Base-by-base conservation (phyloP, 2,797 vertebrate genomes). In the Chloroceryle inda region DNA sequence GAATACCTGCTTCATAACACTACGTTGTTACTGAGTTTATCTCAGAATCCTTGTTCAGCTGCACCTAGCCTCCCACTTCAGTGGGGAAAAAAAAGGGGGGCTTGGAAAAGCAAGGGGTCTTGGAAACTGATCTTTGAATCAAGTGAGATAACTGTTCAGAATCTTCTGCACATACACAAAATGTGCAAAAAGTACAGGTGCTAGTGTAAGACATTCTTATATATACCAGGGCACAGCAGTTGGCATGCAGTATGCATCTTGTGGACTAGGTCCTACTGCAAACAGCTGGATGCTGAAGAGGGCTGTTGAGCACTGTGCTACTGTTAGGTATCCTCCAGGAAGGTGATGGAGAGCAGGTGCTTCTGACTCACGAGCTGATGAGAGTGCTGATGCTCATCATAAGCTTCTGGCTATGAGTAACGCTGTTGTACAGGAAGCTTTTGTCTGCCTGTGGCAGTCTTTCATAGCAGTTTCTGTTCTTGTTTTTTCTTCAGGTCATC, bases 311-410 rank as follows among this genome's bases (percentile, higher is more conserved):
- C 74, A 2, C 5, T 5, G 50, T 62, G 55, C 66, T 83, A 62
- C 55, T 69, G 62, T 49, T 40, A 4, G 0, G 6, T 91, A 52
- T 73, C 59, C 88, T 94, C 42, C 85, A 61, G 74, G 85, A 94
- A 96, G 91, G 91, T 45, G 89, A 69, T 61, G 73, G 77, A 88
- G 85, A 96, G 85, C 94, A 97, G 97, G 94, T 97, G 95, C 92
- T 93, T 92, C 94, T 93, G 96, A 92, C 84, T 96, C 92, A 96
- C 7, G 4, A 56, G 87, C 67, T 6, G 50, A 72, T 35, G 78
- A 62, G 79, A 62, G 64, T 56, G 89, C 56, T 81, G 92, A 86
- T 94, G 92, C 91, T 91, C 72, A 76, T 68, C 52, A 10, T 24
- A 27, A 86, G 89, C 95, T 96, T 87, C 96, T 94, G 96, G 64